Base-by-base conservation (phyloP, 2,888 invertebrate genomes). In the Drosophila villosipedis region DNA sequence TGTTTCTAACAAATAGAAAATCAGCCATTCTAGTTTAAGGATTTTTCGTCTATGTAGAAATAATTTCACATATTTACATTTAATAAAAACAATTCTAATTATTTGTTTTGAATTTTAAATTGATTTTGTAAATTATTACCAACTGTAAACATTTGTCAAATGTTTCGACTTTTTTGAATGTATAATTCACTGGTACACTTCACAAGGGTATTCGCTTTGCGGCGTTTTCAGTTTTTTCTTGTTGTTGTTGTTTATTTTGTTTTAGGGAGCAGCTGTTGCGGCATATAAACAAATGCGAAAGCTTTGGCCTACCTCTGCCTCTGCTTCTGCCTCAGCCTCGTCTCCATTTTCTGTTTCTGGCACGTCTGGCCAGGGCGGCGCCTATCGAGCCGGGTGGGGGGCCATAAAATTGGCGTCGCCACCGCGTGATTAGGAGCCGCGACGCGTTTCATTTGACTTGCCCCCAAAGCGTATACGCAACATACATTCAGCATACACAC, bases 371-470 rank as follows among this genome's bases (percentile, higher is more conserved):
- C 81, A 57, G 62, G 71, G 65, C 60, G 84, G 85, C 83, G 83
- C 85, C 88, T 72, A 70, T 70, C 64, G 68, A 72, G 78, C 81
- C 76, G 59, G 30, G 30, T 57, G 59, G 64, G 75, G 68, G 76
- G 65, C 73, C 73, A 83, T 80, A 78, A 83, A 86, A 84, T 87
- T 89, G 73, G 82, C 78, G 78, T 79, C 75, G 81, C 76, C 69
- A 70, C 53, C 68, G 76, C 80, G 76, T 84, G 84, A 84, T 84
- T 86, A 86, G 84, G 66, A 78, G 72, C 68, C 69, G 82, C 76
- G 68, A 71, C 73, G 68, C 80, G 76, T 78, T 86, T 86, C 82
- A 82, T 84, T 84, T 84, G 73, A 82, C 80, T 73, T 74, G 76
- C 80, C 78, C 80, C 73, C 62, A 73, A 78, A 70, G 74, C 73